These are phyloP conservation scores for Sebastes wilsoni DNA, from an alignment of 2,797 vertebrate genomes.

Conservation along the genomic window DNA sequence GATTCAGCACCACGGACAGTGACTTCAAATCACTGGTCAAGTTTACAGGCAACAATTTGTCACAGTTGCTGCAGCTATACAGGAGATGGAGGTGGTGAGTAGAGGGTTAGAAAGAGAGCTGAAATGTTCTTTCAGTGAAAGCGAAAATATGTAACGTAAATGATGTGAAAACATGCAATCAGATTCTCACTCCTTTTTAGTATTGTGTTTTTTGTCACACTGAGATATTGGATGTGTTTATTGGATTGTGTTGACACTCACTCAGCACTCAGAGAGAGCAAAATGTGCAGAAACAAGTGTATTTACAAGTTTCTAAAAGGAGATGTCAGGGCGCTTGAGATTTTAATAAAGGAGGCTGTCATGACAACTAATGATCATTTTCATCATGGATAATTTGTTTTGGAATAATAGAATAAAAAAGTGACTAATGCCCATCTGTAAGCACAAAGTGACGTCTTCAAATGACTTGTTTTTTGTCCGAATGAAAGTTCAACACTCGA, in stretches of 20 bases:
- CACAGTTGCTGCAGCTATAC: background rate
- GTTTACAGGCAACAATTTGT: conserved; percentile 1
- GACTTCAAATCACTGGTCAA: background rate
- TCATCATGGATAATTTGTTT: background rate
- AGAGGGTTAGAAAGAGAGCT: background rate
- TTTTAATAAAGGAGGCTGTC: background rate
- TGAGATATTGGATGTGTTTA: background rate
- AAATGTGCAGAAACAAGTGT: background rate
- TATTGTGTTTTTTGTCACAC: background rate
- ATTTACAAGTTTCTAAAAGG: background rate
- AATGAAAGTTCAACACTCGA: accelerated
- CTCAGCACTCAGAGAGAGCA: too few species aligned
- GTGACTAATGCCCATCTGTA: background rate
- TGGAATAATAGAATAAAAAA: background rate
- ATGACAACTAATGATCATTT: background rate
- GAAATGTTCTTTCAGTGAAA: background rate
- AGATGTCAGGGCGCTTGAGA: too few species aligned
- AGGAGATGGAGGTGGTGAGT: background rate
- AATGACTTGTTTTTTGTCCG: background rate
- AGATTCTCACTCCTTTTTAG: background rate
- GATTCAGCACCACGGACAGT: conserved; percentile 81
- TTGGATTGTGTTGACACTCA: background rate
- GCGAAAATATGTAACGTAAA: background rate
- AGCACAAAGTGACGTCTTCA: background rate
- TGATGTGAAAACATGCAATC: background rate